phyloP scores from a whole-genome alignment of 2,888 invertebrate species.

The Trichacis sp. region DNA sequence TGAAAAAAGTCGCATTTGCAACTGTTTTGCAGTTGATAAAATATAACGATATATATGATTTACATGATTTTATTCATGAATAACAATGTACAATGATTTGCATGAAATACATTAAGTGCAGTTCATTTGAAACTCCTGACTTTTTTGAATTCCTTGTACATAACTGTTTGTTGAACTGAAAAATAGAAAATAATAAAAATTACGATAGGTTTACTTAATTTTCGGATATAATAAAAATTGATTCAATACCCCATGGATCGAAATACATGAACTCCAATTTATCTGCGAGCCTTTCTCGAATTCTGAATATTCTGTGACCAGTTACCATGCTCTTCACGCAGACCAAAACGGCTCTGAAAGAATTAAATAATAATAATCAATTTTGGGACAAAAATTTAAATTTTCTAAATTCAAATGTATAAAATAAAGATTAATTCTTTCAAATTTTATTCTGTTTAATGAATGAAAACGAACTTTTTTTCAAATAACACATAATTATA shows the following conservation, averaged over 20 bases:
- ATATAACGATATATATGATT: background rate
- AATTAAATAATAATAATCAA: constrained; percentile 5
- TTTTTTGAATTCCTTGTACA: constrained; percentile 82
- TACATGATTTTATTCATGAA: constrained; percentile 4
- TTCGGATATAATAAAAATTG: constrained; percentile 43
- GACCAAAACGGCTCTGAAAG: constrained; percentile 80
- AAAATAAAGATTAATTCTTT: too few relatives aligned
- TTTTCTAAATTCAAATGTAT: background rate
- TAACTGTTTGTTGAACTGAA: constrained; percentile 77
- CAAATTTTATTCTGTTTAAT: too few relatives aligned
- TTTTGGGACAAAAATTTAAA: background rate
- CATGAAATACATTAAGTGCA: constrained; percentile 1
- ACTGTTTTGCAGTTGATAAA: constrained; percentile 9
- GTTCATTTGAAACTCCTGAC: constrained; percentile 69
- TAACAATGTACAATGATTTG: constrained; percentile 15
- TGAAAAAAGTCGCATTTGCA: background rate
- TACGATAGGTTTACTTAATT: too few relatives aligned
- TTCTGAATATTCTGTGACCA: constrained; percentile 77
- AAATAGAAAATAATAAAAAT: too few relatives aligned
- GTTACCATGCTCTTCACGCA: constrained; percentile 83
- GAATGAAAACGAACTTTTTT: too few relatives aligned
- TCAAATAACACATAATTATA: too few relatives aligned
- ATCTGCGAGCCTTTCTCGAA: constrained; percentile 81
- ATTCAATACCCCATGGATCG: constrained; percentile 79
- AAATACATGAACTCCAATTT: constrained; percentile 82